A percentile compares a stretch with the other conserved stretches of the same genome.
Evolutionary conservation across 2,113 vertebrate species (phyloP).

Genomic region (Tichodroma muraria): DNA sequence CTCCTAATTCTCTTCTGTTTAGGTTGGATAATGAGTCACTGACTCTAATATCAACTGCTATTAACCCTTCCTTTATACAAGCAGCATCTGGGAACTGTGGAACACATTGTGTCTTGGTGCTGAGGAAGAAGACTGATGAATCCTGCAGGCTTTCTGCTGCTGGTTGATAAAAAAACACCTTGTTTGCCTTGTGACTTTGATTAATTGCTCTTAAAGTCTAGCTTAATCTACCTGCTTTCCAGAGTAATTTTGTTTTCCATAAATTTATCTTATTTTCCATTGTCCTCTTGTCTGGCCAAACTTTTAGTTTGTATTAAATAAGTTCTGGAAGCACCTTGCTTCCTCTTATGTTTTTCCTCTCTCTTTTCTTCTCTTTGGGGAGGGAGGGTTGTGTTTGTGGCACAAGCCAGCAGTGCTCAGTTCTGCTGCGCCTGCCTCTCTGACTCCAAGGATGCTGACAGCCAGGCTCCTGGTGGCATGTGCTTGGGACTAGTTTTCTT

Average conservation of each 20-base stretch:
- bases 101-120: neutral
- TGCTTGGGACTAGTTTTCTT: neutral
- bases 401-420: rapidly evolving
- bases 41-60: neutral
- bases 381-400: neutral
- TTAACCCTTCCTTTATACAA: conserved; percentile 15
- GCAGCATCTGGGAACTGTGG: neutral
- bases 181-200: neutral
- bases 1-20: conserved; percentile 32
- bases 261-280: neutral
- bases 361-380: neutral
- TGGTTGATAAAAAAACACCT: neutral
- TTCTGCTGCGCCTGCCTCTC: neutral
- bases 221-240: neutral
- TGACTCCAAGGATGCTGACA: neutral
- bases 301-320: neutral
- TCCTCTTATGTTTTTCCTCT: neutral
- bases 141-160: neutral
- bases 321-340: neutral
- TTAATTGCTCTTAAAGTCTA: neutral
- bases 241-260: neutral
- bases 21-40: conserved; percentile 40
- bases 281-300: neutral
- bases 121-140: neutral
- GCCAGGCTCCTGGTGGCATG: neutral